Evolutionary conservation across 1,140 invertebrate species (phyloP), one percentile per base, ranked within the genome.

Genomic region (Drosophila malerkotliana): DNA sequence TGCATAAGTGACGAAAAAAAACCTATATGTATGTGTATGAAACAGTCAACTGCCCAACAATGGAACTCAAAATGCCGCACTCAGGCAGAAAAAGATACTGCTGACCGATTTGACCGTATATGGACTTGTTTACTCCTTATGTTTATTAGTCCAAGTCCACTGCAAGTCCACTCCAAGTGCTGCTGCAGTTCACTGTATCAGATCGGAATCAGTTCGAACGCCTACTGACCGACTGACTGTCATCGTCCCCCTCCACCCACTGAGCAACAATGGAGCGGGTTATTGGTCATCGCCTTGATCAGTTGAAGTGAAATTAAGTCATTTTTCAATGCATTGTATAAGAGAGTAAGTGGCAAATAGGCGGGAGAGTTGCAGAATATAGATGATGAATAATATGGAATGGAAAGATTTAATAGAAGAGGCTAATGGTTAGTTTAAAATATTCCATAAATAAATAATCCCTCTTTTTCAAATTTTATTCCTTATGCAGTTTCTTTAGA

Each of bases 111-210:
- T 85, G 64, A 51, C 82, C 82, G 47, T 72, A 85, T 55, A 85
- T 87, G 82, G 82, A 68, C 82, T 85, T 85, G 82, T 85, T 87
- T 85, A 85, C 78, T 87, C 74, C 75, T 85, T 82, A 85, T 85
- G 79, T 78, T 85, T 85, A 85, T 85, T 87, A 85, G 82, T 74
- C 47, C 75, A 72, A 57, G 56, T 26, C 73, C 41, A 44, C n/a
- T 44, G 37, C 48, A 61, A 37, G 41, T 44, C n/a, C 62, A 51
- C 58, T 64, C 9, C 34, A 37, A 37, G 63, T 60, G 57, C 53
- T 61, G 48, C 47, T 54, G 41, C 49, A 52, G 51, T 62, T 32
- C 21, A 21, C 21, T 21, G 21, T 3, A 21, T 21, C 48, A 48
- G 18, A 55, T 62, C 44, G 30, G 15, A 39, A 30, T 34, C 56